These are phyloP conservation scores for Chaetorhynchus papuensis DNA, from an alignment of 2,113 vertebrate species.

Conservation along the genomic window DNA sequence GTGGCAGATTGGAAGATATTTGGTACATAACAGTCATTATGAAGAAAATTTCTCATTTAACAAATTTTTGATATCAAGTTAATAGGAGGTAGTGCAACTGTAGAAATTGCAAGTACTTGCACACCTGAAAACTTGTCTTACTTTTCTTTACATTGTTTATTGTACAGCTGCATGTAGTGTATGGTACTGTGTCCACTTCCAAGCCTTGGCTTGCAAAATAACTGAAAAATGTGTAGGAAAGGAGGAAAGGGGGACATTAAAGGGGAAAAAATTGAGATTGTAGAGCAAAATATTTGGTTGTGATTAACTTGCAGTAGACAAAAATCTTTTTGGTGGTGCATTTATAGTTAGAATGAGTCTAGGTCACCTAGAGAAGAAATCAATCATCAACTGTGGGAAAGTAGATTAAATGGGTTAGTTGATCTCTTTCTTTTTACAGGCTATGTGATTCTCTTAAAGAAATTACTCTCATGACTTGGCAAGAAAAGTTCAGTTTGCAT, in stretches of 20 bases:
- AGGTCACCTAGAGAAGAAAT: background rate
- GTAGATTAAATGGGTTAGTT: background rate
- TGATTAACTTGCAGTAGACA: background rate
- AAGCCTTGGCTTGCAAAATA: background rate
- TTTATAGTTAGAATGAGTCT: background rate
- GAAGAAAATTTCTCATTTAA: background rate
- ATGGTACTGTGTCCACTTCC: background rate
- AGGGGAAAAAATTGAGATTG: background rate
- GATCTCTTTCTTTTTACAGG: background rate
- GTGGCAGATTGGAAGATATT: background rate
- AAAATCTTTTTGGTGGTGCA: background rate
- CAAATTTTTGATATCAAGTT: background rate
- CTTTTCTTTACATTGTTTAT: background rate
- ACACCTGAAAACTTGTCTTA: background rate
- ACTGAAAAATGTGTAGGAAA: background rate
- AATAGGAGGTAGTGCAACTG: background rate
- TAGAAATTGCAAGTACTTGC: background rate
- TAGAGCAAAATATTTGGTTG: background rate
- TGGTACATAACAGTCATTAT: background rate
- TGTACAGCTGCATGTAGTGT: background rate
- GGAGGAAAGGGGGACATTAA: background rate
- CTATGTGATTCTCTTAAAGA: background rate
- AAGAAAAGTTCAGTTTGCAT: background rate
- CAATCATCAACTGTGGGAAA: background rate
- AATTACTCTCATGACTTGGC: background rate